These are phyloP conservation scores for Zaprionus bogoriensis DNA, from an alignment of 2,888 invertebrate genomes.

Conservation along the genomic window DNA sequence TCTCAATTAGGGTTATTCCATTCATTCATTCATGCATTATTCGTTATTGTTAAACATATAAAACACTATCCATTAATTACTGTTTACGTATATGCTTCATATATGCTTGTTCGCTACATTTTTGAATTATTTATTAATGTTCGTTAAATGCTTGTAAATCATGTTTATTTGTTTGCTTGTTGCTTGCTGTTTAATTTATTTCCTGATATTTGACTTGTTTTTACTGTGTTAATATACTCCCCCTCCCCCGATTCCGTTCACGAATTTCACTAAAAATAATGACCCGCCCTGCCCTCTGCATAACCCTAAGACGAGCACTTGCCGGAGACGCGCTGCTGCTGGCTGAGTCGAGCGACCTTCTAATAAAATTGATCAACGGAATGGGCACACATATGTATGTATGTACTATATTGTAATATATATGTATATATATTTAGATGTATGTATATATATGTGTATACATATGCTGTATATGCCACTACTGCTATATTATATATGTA, in stretches of 20 bases:
- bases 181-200: constrained; percentile 56
- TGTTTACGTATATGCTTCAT: constrained; percentile 53
- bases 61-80: constrained; percentile 43
- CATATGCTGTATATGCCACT: constrained; percentile 52
- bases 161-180: constrained; percentile 58
- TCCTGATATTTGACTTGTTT: constrained; percentile 67
- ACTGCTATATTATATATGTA: constrained; percentile 56
- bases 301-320: background rate
- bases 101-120: constrained; percentile 47
- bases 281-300: background rate
- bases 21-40: constrained; percentile 12
- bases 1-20: constrained; percentile 4
- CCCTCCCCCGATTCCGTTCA: constrained; percentile 24
- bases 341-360: background rate
- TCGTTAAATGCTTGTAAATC: constrained; percentile 73
- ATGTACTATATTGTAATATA: constrained; percentile 25
- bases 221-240: constrained; percentile 26
- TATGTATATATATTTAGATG: constrained; percentile 38
- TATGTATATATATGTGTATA: constrained; percentile 27
- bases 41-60: constrained; percentile 27
- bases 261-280: constrained; percentile 7
- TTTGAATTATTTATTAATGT: constrained; percentile 36
- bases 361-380: constrained; percentile 10
- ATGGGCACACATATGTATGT: constrained; percentile 17
- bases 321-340: no score